Evolutionary conservation across 2,888 invertebrate genomes (phyloP).

Genomic region (Euzophera pinguis): DNA sequence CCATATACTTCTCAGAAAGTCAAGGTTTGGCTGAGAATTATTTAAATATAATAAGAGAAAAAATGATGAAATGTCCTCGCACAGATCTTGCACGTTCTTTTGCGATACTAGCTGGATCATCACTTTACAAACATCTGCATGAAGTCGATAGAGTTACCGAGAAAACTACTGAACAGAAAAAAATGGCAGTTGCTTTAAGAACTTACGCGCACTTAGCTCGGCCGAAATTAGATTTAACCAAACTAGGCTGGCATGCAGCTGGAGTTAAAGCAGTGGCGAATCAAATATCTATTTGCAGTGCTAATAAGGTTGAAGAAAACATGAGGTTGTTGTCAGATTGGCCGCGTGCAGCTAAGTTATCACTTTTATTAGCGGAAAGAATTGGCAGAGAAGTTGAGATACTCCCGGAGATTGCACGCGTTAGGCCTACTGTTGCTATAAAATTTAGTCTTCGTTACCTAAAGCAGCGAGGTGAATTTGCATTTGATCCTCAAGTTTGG

Average conservation of each 20-base stretch:
- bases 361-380: constrained; percentile 36
- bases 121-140: constrained; percentile 12
- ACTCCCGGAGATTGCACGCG: constrained; percentile 27
- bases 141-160: constrained; percentile 21
- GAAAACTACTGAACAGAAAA: constrained; percentile 16
- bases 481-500: constrained; percentile 39
- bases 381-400: constrained; percentile 25
- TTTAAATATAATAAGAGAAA: constrained; percentile 8
- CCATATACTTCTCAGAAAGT: constrained; percentile 46
- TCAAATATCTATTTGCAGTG: constrained; percentile 33
- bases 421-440: constrained; percentile 37
- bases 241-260: constrained; percentile 34
- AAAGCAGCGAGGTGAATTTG: constrained; percentile 20
- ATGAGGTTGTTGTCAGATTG: constrained; percentile 33
- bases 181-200: constrained; percentile 34
- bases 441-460: constrained; percentile 35
- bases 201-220: constrained; percentile 41
- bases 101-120: constrained; percentile 8
- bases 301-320: constrained; percentile 26
- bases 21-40: constrained; percentile 38
- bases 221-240: constrained; percentile 35
- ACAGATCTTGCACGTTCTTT: constrained; percentile 7
- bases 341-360: constrained; percentile 36
- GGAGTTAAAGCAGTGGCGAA: constrained; percentile 50
- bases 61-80: neutral